phyloP scores from a whole-genome alignment of 2,113 vertebrate species.

The Crotalus tigris region DNA sequence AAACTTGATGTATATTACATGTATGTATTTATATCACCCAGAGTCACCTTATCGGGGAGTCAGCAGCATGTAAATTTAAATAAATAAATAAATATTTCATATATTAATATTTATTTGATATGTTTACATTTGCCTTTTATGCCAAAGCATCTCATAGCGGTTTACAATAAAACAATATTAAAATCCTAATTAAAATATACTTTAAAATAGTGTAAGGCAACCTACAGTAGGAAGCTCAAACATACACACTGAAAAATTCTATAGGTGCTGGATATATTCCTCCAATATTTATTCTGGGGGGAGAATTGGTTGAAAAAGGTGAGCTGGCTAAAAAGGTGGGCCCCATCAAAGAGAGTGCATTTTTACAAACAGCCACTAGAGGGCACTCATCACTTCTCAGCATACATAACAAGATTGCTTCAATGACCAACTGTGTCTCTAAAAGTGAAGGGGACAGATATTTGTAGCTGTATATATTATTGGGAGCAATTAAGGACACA shows the following conservation, averaged over 20 bases:
- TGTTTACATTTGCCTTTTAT: background rate
- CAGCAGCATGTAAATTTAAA: background rate
- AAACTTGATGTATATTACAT: background rate
- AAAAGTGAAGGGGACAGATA: background rate
- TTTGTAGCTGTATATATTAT: background rate
- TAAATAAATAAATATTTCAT: background rate
- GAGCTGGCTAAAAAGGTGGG: background rate
- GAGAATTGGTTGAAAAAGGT: background rate
- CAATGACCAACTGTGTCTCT: background rate
- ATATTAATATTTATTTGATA: background rate
- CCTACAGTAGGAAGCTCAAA: background rate
- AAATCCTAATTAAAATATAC: background rate
- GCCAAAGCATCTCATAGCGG: background rate
- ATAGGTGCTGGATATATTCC: background rate
- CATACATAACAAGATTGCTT: background rate
- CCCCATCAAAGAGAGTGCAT: background rate
- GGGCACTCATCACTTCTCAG: background rate
- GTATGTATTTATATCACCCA: background rate
- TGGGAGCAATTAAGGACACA: background rate
- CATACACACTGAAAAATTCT: background rate
- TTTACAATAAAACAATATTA: background rate
- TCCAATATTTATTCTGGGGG: background rate
- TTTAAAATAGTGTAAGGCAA: background rate
- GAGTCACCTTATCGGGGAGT: background rate
- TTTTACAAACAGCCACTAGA: background rate